phyloP scores from a whole-genome alignment of 1,140 invertebrate genomes.

The Diorhabda elongata region DNA sequence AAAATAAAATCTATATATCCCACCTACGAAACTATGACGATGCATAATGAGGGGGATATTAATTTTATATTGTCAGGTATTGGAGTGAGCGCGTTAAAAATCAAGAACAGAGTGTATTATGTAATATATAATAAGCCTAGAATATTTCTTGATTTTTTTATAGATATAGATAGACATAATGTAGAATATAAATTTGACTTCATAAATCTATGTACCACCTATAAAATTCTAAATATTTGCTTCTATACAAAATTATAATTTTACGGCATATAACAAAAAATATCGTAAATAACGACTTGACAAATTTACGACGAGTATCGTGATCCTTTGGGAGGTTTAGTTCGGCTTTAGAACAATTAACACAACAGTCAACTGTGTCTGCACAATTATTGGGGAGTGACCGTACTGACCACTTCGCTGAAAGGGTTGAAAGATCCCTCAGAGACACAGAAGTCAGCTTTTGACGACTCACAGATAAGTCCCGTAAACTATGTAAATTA shows the following conservation, averaged over 20 bases:
- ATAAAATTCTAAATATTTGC: too few species aligned
- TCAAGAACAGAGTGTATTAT: too few species aligned
- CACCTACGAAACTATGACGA: too few species aligned
- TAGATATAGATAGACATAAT: too few species aligned
- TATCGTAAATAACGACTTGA: slow-evolving; percentile 18
- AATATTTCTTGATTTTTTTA: too few species aligned
- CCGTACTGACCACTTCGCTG: slow-evolving; percentile 22
- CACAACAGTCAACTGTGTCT: slow-evolving; percentile 26
- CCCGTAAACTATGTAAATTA: slow-evolving; percentile 8
- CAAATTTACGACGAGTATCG: slow-evolving; percentile 29
- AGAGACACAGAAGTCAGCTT: slow-evolving; percentile 13
- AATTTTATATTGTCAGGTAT: too few species aligned
- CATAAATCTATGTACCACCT: too few species aligned
- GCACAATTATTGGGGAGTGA: slow-evolving; percentile 31
- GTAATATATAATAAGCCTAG: too few species aligned
- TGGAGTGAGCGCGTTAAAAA: too few species aligned
- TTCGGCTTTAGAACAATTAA: slow-evolving; percentile 30
- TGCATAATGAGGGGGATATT: too few species aligned
- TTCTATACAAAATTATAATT: not conserved
- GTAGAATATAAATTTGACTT: too few species aligned
- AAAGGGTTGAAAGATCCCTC: slow-evolving; percentile 27
- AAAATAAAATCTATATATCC: too few species aligned
- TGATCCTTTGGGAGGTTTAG: slow-evolving; percentile 16
- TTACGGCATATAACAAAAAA: not conserved
- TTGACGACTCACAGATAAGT: not conserved